phyloP scores from a whole-genome alignment of 2,888 invertebrate genomes.

The Tholera decimalis region DNA sequence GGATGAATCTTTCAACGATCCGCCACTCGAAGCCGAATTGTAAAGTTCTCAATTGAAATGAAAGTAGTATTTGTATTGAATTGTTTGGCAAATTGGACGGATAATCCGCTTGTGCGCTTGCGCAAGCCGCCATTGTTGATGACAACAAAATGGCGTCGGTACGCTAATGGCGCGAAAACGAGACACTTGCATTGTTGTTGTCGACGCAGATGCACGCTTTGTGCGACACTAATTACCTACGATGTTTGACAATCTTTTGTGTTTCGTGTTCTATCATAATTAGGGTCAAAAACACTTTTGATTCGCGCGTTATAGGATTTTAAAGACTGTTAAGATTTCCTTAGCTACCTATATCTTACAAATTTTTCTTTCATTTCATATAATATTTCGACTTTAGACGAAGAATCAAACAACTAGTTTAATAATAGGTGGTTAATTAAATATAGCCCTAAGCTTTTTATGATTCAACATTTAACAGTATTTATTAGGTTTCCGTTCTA shows the following conservation, averaged over 20 bases:
- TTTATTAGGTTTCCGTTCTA: background rate
- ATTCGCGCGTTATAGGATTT: background rate
- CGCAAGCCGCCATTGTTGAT: slow-evolving; percentile 74
- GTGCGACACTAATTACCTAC: slow-evolving; percentile 48
- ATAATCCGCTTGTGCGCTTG: slow-evolving; percentile 79
- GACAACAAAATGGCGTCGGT: slow-evolving; percentile 72
- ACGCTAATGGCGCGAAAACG: slow-evolving; percentile 71
- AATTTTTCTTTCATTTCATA: background rate
- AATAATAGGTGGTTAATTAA: background rate
- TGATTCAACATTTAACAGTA: background rate
- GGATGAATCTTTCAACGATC: slow-evolving; percentile 65
- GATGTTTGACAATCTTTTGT: slow-evolving; percentile 42
- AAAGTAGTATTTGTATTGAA: slow-evolving; percentile 72
- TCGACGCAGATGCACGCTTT: slow-evolving; percentile 52
- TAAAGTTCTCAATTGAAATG: slow-evolving; percentile 73
- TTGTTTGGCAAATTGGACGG: slow-evolving; percentile 82
- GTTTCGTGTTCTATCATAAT: background rate
- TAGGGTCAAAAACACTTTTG: slow-evolving; percentile 7
- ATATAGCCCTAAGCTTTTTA: background rate
- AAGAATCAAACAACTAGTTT: no score
- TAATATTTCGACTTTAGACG: no score
- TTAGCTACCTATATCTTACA: no score
- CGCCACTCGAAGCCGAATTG: slow-evolving; percentile 79
- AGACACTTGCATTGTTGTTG: slow-evolving; percentile 69
- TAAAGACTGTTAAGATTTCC: background rate